Conservation (phyloP, 2,113 vertebrate species). For the Zootoca vivipara region DNA sequence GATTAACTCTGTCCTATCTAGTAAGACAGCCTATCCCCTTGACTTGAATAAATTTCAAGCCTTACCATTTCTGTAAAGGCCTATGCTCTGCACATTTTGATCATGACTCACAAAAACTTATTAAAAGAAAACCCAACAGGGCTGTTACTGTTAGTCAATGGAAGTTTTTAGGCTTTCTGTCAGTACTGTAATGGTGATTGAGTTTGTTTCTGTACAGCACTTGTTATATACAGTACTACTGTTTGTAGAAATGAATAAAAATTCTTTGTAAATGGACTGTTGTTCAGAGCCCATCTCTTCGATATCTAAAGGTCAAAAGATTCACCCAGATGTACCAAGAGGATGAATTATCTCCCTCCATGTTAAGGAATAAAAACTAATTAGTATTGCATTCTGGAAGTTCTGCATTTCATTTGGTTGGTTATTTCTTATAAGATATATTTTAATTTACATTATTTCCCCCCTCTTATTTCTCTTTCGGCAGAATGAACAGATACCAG, state of each 20-base stretch:
- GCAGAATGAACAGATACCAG: conserved; percentile 5
- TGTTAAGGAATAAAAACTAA: neutral
- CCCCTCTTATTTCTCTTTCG: neutral
- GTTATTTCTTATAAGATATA: neutral
- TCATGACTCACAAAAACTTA: neutral
- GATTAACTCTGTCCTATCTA: neutral
- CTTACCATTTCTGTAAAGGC: conserved; percentile 30
- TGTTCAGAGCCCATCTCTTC: neutral
- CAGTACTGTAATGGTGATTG: neutral
- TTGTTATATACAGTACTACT: neutral
- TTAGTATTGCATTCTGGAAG: neutral
- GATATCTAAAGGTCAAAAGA: neutral
- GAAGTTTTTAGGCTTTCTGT: conserved; percentile 43
- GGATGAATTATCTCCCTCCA: neutral
- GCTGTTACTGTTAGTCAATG: neutral
- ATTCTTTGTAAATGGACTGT: neutral
- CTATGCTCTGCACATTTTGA: neutral
- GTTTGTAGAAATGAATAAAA: neutral
- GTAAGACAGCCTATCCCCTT: neutral
- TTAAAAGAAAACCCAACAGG: neutral
- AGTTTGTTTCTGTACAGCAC: conserved; percentile 39
- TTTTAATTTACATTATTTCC: neutral
- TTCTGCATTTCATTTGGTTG: neutral
- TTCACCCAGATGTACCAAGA: neutral
- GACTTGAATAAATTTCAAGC: neutral